A percentile compares a stretch with the other conserved stretches of the same genome.
These are phyloP conservation scores for Narcine bancroftii DNA, from an alignment of 2,113 vertebrate genomes.

Conservation along the genomic window DNA sequence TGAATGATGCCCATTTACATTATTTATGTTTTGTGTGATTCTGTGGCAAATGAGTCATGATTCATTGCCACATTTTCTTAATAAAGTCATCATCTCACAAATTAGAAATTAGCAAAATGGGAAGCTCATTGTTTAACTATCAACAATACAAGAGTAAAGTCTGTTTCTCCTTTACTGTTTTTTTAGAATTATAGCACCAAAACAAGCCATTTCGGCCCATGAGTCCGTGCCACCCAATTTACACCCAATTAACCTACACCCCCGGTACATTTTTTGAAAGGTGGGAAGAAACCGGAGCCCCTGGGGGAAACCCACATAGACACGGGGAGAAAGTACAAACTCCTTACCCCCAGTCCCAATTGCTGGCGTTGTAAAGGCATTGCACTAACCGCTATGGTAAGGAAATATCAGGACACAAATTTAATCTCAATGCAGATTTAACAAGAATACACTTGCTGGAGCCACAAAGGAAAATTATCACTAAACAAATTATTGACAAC, in stretches of 20 bases:
- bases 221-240: too few relatives aligned
- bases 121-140: not conserved
- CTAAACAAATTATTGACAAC: not conserved
- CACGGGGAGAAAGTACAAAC: too few relatives aligned
- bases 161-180: not conserved
- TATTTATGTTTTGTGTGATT: not conserved
- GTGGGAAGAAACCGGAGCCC: too few relatives aligned
- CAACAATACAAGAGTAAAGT: not conserved
- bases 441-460: not conserved
- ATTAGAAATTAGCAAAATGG: not conserved
- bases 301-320: too few relatives aligned
- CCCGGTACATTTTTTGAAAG: too few relatives aligned
- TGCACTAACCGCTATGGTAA: too few relatives aligned
- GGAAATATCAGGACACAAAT: not conserved
- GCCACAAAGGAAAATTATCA: not conserved
- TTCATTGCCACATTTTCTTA: not conserved
- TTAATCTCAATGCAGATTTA: not conserved
- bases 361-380: too few relatives aligned
- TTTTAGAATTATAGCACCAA: too few relatives aligned
- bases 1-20: not conserved
- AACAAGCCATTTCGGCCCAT: too few relatives aligned
- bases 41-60: not conserved
- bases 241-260: too few relatives aligned
- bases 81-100: not conserved
- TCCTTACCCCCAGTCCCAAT: too few relatives aligned